Conservation (phyloP, 2,888 invertebrate genomes). For the Nebria brevicollis region DNA sequence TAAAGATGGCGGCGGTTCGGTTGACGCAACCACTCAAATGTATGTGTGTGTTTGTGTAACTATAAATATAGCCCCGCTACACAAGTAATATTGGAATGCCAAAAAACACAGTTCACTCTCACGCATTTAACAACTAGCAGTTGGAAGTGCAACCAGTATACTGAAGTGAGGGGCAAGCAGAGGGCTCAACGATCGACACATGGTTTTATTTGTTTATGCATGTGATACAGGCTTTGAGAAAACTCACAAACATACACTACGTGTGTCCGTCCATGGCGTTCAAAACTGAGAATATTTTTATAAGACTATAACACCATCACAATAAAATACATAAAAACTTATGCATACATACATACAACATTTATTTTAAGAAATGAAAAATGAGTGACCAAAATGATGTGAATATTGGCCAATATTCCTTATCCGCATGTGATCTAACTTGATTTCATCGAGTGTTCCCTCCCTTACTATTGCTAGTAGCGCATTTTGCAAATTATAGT, state of each 20-base stretch:
- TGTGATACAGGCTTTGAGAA: constrained; percentile 23
- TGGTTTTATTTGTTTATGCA: not conserved
- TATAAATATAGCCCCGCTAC: not conserved
- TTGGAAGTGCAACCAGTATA: not conserved
- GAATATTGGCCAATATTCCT: too few species aligned
- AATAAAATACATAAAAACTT: too few species aligned
- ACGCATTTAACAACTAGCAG: constrained; percentile 7
- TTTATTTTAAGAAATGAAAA: too few species aligned
- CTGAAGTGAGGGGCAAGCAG: constrained; percentile 15
- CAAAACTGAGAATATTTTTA: too few species aligned
- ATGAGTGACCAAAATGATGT: too few species aligned
- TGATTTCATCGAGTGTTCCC: too few species aligned
- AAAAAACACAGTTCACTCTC: constrained; percentile 3
- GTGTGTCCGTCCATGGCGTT: not conserved
- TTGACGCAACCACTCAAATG: not conserved
- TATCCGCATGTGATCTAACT: too few species aligned
- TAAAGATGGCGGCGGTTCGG: constrained; percentile 16
- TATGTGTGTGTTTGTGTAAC: not conserved
- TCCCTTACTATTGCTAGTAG: too few species aligned
- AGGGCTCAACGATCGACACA: constrained; percentile 28
- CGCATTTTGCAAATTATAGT: too few species aligned
- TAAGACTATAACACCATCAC: too few species aligned
- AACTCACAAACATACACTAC: not conserved
- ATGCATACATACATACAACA: too few species aligned
- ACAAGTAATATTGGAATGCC: constrained; percentile 20